Conservation (phyloP, 1,140 invertebrate species). For the Drosophila rufa region DNA sequence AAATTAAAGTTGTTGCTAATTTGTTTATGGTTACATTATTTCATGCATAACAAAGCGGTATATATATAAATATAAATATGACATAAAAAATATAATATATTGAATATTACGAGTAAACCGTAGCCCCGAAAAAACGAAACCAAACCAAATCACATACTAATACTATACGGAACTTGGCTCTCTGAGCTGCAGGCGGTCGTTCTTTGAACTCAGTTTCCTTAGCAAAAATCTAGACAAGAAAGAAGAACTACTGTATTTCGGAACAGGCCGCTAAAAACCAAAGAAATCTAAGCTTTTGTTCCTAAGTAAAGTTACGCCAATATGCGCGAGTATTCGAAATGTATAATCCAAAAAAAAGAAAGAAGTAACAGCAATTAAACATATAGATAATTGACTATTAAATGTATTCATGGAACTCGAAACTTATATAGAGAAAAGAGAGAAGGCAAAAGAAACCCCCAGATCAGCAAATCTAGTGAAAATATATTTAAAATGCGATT, state of each 20-base stretch:
- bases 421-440: slow-evolving; percentile 20
- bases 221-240: slow-evolving; percentile 48
- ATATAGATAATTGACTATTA: slow-evolving; percentile 35
- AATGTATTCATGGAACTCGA: slow-evolving; percentile 45
- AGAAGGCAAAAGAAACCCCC: slow-evolving; percentile 5
- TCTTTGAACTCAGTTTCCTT: slow-evolving; percentile 80
- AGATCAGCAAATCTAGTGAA: slow-evolving; percentile 28
- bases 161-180: slow-evolving; percentile 47
- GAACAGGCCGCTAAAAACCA: slow-evolving; percentile 39
- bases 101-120: slow-evolving; percentile 55
- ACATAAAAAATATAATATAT: slow-evolving; percentile 58
- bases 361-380: slow-evolving; percentile 27
- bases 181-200: slow-evolving; percentile 57
- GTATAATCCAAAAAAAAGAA: slow-evolving; percentile 67
- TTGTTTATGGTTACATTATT: slow-evolving; percentile 85
- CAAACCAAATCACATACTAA: slow-evolving; percentile 39
- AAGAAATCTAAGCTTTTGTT: slow-evolving; percentile 74
- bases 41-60: slow-evolving; percentile 69
- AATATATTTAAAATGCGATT: slow-evolving; percentile 46
- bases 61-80: slow-evolving; percentile 47
- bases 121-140: slow-evolving; percentile 47
- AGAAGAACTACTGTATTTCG: slow-evolving; percentile 37
- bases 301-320: slow-evolving; percentile 64
- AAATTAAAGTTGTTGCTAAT: slow-evolving; percentile 82
- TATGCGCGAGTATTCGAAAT: slow-evolving; percentile 63